These are phyloP conservation scores for Xanthorhoe spadicearia DNA, from an alignment of 2,888 invertebrate species.

Conservation along the genomic window DNA sequence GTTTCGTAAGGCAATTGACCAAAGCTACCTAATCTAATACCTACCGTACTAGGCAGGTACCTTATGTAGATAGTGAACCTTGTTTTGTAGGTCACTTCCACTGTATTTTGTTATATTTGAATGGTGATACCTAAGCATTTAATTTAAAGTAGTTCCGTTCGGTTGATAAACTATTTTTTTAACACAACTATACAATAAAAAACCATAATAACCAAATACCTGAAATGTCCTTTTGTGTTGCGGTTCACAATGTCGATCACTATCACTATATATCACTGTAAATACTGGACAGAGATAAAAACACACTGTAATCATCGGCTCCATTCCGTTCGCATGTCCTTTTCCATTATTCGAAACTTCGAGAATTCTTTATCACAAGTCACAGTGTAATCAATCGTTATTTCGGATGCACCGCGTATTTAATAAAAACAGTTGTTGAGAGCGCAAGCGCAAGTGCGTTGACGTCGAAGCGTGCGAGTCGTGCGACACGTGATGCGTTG, in stretches of 20 bases:
- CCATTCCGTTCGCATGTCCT: conserved; percentile 79
- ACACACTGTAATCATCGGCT: conserved; percentile 81
- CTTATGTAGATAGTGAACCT: neutral
- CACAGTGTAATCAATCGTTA: conserved; percentile 54
- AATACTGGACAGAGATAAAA: conserved; percentile 70
- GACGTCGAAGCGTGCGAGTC: conserved; percentile 43
- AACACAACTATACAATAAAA: neutral
- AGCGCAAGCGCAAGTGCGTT: conserved; percentile 75
- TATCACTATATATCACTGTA: conserved; percentile 81
- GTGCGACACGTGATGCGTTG: conserved; percentile 79
- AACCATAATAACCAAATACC: conserved; percentile 60
- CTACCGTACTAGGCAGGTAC: neutral
- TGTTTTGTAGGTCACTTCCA: neutral
- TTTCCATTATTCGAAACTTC: conserved; percentile 59
- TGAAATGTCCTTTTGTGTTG: conserved; percentile 72
- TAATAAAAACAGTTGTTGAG: conserved; percentile 69
- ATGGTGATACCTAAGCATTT: neutral
- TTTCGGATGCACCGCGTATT: conserved; percentile 45
- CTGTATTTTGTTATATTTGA: neutral
- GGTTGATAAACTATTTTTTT: neutral
- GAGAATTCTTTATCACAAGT: conserved; percentile 70
- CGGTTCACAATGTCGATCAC: conserved; percentile 79
- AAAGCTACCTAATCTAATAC: neutral
- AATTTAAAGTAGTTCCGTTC: neutral
- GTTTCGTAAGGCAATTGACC: neutral